A percentile compares a stretch with the other conserved stretches of the same genome.
These are phyloP conservation scores for Steinernema carpocapsae DNA, from an alignment of 2,888 invertebrate species.

Conservation along the genomic window DNA sequence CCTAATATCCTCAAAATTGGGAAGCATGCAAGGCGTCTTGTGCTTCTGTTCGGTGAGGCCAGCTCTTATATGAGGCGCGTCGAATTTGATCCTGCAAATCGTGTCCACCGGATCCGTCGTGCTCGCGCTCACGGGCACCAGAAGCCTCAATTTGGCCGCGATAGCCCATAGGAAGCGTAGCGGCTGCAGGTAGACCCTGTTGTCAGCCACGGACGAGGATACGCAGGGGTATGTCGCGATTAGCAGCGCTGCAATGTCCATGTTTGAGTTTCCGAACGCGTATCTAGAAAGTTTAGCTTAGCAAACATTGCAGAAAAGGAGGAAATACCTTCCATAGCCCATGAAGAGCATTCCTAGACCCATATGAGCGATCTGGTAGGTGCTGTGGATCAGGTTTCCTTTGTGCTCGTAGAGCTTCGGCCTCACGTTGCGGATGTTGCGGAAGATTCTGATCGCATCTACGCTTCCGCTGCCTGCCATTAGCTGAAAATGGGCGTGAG, in stretches of 20 bases:
- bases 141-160: conserved; percentile 86
- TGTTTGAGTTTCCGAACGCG: conserved; percentile 76
- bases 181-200: conserved; percentile 96
- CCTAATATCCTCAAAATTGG: conserved; percentile 48
- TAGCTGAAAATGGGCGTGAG: conserved; percentile 71
- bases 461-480: conserved; percentile 93
- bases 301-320: background rate
- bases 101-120: conserved; percentile 72
- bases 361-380: conserved; percentile 93
- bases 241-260: conserved; percentile 85
- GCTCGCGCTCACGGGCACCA: conserved; percentile 85
- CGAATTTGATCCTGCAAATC: background rate
- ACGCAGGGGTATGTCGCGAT: conserved; percentile 96
- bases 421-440: conserved; percentile 76
- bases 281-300: conserved; percentile 59
- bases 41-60: conserved; percentile 28
- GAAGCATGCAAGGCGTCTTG: conserved; percentile 51
- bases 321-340: conserved; percentile 82
- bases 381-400: conserved; percentile 83
- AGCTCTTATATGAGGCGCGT: background rate
- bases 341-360: conserved; percentile 89
- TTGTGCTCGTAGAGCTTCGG: conserved; percentile 34
- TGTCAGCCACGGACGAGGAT: conserved; percentile 93
- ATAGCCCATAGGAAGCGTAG: conserved; percentile 93
- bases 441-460: conserved; percentile 80